Evolutionary conservation across 2,797 vertebrate genomes (phyloP).

Genomic region (Gila robusta): DNA sequence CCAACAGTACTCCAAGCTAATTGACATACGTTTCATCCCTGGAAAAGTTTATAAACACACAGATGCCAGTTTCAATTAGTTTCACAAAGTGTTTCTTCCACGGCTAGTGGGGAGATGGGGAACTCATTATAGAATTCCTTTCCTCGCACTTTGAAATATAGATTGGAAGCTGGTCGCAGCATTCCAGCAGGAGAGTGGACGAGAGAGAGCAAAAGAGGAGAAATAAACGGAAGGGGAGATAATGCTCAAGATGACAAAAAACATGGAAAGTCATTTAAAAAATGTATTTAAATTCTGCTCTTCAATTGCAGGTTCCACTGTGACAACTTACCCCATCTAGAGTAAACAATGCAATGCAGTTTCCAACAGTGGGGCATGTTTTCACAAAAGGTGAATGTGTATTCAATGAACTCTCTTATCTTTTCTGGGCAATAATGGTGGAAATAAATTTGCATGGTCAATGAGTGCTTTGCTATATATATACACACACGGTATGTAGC

Average conservation of each 20-base stretch:
- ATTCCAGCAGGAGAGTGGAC: conserved; percentile 56
- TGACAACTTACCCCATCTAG: not conserved
- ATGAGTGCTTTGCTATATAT: too few relatives aligned
- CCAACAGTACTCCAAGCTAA: not conserved
- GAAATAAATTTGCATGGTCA: too few relatives aligned
- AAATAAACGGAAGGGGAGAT: conserved; percentile 62
- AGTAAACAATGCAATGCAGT: not conserved
- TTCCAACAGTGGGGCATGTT: not conserved
- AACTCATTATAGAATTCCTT: conserved; percentile 83
- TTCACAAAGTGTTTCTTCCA: conserved; percentile 79
- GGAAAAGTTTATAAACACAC: conserved; percentile 73
- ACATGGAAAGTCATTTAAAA: not conserved
- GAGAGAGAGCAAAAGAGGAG: conserved; percentile 36
- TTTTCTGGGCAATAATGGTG: not conserved
- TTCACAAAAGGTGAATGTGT: not conserved
- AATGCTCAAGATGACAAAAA: conserved; percentile 35
- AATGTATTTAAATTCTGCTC: not conserved
- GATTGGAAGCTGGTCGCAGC: conserved; percentile 71
- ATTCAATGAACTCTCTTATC: not conserved
- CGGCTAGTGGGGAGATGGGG: conserved; percentile 75
- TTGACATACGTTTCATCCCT: conserved; percentile 39
- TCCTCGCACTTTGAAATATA: conserved; percentile 79
- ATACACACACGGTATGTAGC: too few relatives aligned
- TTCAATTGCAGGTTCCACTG: not conserved
- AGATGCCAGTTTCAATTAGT: conserved; percentile 83